A percentile compares a stretch with the other conserved stretches of the same genome.
Evolutionary conservation across 2,888 invertebrate species (phyloP).

Genomic region (Micropterix aruncella): DNA sequence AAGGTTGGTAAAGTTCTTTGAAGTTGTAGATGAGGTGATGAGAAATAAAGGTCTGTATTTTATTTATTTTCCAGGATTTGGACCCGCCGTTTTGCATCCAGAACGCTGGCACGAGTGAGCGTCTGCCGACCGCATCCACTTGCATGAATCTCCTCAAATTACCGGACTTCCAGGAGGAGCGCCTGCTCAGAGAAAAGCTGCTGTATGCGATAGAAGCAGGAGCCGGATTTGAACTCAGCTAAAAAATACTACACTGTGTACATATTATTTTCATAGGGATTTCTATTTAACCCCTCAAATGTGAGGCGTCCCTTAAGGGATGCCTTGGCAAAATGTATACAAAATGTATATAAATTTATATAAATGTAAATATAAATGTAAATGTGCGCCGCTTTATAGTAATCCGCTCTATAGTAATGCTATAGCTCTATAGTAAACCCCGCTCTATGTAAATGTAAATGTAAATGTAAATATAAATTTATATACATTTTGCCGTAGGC

Average conservation of each 20-base stretch:
- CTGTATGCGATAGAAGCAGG: conserved; percentile 90
- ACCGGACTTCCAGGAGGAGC: conserved; percentile 74
- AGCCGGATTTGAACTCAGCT: conserved; percentile 91
- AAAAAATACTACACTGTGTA: conserved; percentile 20
- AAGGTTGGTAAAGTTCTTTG: conserved; percentile 58
- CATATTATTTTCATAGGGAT: not conserved
- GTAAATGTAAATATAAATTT: too few relatives aligned
- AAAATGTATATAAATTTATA: too few relatives aligned
- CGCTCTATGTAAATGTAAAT: too few relatives aligned
- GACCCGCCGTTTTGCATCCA: conserved; percentile 96
- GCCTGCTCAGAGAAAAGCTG: conserved; percentile 66
- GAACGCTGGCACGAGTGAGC: conserved; percentile 76
- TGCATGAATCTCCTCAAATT: conserved; percentile 96
- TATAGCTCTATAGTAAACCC: too few relatives aligned
- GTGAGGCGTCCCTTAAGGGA: too few relatives aligned
- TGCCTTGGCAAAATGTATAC: too few relatives aligned
- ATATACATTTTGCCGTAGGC: too few relatives aligned
- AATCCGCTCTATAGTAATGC: too few relatives aligned
- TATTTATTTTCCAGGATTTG: too few relatives aligned
- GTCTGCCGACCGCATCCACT: conserved; percentile 93
- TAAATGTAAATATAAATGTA: too few relatives aligned
- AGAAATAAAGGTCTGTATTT: conserved; percentile 2
- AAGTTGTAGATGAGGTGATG: conserved; percentile 1
- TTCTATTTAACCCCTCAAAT: too few relatives aligned
- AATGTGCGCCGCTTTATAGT: too few relatives aligned